Evolutionary conservation across 2,888 invertebrate genomes (phyloP).

Genomic region (Drosophila rubida): DNA sequence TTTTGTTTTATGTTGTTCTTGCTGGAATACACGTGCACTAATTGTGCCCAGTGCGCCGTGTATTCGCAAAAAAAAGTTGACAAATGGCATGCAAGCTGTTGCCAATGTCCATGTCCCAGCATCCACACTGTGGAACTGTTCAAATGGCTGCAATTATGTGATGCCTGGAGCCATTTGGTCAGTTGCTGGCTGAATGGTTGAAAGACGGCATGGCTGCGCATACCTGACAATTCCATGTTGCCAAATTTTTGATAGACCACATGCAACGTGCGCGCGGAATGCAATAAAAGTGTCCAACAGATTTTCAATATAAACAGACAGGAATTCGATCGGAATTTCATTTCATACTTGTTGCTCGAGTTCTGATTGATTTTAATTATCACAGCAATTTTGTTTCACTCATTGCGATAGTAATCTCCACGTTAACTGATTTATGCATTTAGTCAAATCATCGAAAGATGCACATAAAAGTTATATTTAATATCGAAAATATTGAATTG

Average conservation of each 20-base stretch:
- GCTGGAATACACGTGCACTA: constrained; percentile 56
- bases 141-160: constrained; percentile 56
- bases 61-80: constrained; percentile 54
- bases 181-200: neutral
- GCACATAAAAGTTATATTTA: no score
- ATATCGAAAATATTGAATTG: no score
- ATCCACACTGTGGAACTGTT: constrained; percentile 46
- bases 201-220: constrained; percentile 12
- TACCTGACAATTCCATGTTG: constrained; percentile 8
- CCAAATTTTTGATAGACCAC: constrained; percentile 8
- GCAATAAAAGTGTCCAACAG: neutral
- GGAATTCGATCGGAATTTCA: constrained; percentile 37
- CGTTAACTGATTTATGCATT: no score
- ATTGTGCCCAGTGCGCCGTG: constrained; percentile 58
- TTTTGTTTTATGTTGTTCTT: constrained; percentile 31
- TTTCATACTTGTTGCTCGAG: constrained; percentile 6
- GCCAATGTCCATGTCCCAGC: constrained; percentile 27
- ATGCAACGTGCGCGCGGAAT: constrained; percentile 12
- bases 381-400: neutral
- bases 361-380: neutral
- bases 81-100: constrained; percentile 56
- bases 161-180: constrained; percentile 26
- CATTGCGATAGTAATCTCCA: no score
- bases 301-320: constrained; percentile 19
- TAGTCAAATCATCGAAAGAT: no score